These are phyloP conservation scores for Sinosuthora webbiana DNA, from an alignment of 2,113 vertebrate genomes.

Conservation along the genomic window DNA sequence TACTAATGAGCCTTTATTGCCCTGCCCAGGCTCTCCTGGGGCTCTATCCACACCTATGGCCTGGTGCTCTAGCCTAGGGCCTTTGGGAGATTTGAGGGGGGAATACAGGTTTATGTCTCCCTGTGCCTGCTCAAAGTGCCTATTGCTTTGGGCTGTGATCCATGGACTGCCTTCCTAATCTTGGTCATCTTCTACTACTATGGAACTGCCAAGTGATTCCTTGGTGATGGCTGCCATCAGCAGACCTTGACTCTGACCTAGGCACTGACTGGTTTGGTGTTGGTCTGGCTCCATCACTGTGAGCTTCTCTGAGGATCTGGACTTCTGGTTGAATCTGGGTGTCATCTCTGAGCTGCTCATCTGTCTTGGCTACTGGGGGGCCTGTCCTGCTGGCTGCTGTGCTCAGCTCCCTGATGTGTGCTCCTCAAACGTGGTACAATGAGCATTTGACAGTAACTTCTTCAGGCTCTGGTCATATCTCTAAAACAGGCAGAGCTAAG, in stretches of 20 bases:
- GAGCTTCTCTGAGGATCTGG: not conserved
- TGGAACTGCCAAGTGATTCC: not conserved
- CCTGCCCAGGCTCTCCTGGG: not conserved
- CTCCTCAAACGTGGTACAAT: not conserved
- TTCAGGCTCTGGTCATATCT: not conserved
- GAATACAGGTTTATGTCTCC: rapidly evolving
- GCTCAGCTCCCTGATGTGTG: not conserved
- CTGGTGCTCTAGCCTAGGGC: not conserved
- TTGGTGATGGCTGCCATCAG: not conserved
- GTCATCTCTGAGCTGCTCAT: not conserved
- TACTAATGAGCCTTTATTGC: not conserved
- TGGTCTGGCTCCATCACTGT: not conserved
- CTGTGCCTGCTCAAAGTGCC: rapidly evolving
- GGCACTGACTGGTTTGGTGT: not conserved
- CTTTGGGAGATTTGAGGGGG: rapidly evolving
- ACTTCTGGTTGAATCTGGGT: not conserved
- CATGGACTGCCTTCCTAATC: not conserved
- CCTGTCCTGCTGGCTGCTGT: not conserved
- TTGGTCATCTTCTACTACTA: rapidly evolving
- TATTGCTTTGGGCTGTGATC: not conserved
- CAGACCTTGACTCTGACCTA: not conserved
- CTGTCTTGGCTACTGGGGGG: rapidly evolving
- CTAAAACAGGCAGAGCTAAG: not conserved
- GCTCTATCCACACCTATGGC: not conserved
- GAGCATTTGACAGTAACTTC: not conserved